These are phyloP conservation scores for Barypeithes pellucidus DNA, from an alignment of 2,888 invertebrate species.

Conservation along the genomic window DNA sequence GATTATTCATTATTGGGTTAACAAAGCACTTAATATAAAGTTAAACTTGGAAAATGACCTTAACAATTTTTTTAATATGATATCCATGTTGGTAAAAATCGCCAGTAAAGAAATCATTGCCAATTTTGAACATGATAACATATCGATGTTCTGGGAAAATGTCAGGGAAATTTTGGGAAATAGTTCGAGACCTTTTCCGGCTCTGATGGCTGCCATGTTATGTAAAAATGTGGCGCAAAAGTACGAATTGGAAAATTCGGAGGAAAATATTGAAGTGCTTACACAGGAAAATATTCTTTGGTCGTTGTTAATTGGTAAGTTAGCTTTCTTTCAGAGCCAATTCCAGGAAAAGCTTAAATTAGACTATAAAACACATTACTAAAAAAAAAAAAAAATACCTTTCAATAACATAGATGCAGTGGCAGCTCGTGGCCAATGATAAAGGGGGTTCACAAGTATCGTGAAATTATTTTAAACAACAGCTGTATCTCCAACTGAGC, in stretches of 20 bases:
- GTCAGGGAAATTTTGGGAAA: constrained; percentile 82
- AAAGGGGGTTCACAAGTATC: too few species aligned
- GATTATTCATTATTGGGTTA: constrained; percentile 82
- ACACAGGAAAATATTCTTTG: constrained; percentile 91
- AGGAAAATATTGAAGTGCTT: constrained; percentile 73
- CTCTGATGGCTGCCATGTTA: constrained; percentile 87
- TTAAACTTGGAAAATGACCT: constrained; percentile 75
- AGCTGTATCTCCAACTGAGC: too few species aligned
- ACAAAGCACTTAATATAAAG: constrained; percentile 73
- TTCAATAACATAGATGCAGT: too few species aligned
- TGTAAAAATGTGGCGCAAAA: constrained; percentile 83
- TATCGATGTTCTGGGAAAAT: constrained; percentile 88
- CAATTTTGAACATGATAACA: constrained; percentile 79
- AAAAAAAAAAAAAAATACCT: too few species aligned
- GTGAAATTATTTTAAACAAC: too few species aligned
- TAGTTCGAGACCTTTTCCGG: constrained; percentile 83
- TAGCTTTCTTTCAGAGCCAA: too few species aligned
- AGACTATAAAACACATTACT: too few species aligned
- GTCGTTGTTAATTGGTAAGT: constrained; percentile 84
- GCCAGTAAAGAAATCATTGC: constrained; percentile 72
- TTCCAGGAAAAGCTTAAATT: too few species aligned
- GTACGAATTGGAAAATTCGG: constrained; percentile 69
- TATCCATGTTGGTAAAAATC: constrained; percentile 78
- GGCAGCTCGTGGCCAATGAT: too few species aligned
- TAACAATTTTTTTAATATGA: constrained; percentile 78